A percentile compares a stretch with the other conserved stretches of the same genome.
phyloP scores from a whole-genome alignment of 2,888 invertebrate genomes.

The Drosophila greeni region DNA sequence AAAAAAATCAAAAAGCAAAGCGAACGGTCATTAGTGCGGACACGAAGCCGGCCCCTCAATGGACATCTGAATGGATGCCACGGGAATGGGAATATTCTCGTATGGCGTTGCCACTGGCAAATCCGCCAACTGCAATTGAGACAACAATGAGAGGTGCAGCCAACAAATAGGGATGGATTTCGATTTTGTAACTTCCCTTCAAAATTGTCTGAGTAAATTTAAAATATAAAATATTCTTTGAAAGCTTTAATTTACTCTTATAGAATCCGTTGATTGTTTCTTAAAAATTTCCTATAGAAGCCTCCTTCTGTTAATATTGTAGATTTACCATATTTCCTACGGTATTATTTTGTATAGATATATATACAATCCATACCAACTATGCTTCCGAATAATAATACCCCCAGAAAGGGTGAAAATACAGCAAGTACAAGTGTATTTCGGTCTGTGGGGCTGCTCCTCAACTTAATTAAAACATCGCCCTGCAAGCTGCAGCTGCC shows the following conservation, averaged over 20 bases:
- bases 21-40: slow-evolving; percentile 60
- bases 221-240: not conserved
- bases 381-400: not conserved
- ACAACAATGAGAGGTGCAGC: slow-evolving; percentile 11
- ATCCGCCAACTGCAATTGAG: slow-evolving; percentile 28
- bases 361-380: rapidly evolving
- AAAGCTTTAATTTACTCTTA: no score
- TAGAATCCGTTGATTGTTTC: not conserved
- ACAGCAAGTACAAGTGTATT: slow-evolving; percentile 12
- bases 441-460: slow-evolving; percentile 38
- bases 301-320: no score
- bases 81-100: slow-evolving; percentile 3
- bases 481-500: slow-evolving; percentile 59
- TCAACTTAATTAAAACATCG: slow-evolving; percentile 62
- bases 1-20: slow-evolving; percentile 47
- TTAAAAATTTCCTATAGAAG: no score
- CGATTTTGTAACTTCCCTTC: no score
- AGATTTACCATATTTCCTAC: not conserved
- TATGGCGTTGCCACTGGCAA: not conserved
- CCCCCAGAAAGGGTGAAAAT: slow-evolving; percentile 11
- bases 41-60: slow-evolving; percentile 35
- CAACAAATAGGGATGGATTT: not conserved
- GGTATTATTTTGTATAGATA: not conserved
- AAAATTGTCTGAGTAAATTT: no score
- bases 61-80: slow-evolving; percentile 17